Evolutionary conservation across 2,888 invertebrate genomes (phyloP), one percentile per base, ranked within the genome.

Genomic region (Lymantria dispar): DNA sequence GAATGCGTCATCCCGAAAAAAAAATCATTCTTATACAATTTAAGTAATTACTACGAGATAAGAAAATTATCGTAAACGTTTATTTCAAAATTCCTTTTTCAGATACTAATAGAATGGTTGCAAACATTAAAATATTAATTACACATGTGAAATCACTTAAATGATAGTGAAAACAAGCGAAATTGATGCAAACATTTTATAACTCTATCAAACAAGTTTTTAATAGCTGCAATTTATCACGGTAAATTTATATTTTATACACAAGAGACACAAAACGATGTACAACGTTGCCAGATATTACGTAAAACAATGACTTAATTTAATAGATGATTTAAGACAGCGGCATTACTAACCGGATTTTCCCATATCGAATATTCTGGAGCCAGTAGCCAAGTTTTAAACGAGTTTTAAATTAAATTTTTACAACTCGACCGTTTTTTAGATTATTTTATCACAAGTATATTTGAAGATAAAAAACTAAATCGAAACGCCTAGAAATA

Each of bases 331-430:
- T 42, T 45, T 31, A 55, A 60, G 57, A 41, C 31, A 41, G 41
- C 45, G 49, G 52, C 54, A 46, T 74, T 70, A 73, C 54, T 70
- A 69, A 75, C 57, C 62, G 70, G 65, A 66, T 62, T 72, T 70
- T 55, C 60, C 65, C 58, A 60, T 47, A 56, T 38, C 53, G 39
- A 57, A 52, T 57, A 54, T 50, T 47, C 51, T 45, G 50, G 36
- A 45, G 48, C 60, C 62, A 58, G 67, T 67, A 64, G 48, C 57
- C 45, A 62, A 64, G 47, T 60, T 58, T 56, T 52, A 47, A 67
- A 56, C 49, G 43, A 53, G 53, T 55, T 65, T 39, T 62, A 58
- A 68, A 64, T 58, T 10, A 64, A 58, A 56, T 31, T 46, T 58
- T 56, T 53, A 49, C 51, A 50, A 54, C 52, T 42, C 13, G 45